Evolutionary conservation across 2,888 invertebrate genomes (phyloP).

Genomic region (Thera obeliscata): DNA sequence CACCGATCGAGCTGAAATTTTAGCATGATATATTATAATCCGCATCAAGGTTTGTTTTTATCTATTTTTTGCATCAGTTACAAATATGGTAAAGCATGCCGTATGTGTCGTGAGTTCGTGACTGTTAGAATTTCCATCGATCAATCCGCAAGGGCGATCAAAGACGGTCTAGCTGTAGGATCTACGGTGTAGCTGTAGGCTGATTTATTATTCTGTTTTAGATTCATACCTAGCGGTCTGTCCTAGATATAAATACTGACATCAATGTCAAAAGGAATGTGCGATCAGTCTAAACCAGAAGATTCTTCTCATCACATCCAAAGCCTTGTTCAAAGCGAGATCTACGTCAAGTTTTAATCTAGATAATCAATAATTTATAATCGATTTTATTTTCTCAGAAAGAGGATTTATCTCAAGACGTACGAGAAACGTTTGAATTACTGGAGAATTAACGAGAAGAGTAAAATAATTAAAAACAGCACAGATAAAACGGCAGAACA

Average conservation of each 20-base stretch:
- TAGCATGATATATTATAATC: too few relatives aligned
- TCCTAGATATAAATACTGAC: not conserved
- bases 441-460: not conserved
- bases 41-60: too few relatives aligned
- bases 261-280: not conserved
- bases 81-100: not conserved
- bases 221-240: not conserved
- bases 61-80: too few relatives aligned
- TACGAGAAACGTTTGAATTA: slow-evolving; percentile 1
- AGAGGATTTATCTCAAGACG: too few relatives aligned
- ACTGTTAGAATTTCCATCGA: not conserved
- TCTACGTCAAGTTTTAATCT: too few relatives aligned
- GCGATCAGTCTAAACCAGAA: too few relatives aligned
- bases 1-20: too few relatives aligned
- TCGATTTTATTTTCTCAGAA: too few relatives aligned
- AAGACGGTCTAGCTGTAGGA: not conserved
- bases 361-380: too few relatives aligned
- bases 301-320: too few relatives aligned
- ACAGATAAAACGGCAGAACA: not conserved
- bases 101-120: not conserved
- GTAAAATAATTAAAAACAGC: not conserved
- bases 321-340: too few relatives aligned
- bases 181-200: not conserved
- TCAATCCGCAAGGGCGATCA: not conserved
- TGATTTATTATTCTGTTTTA: not conserved